Conservation (phyloP, 2,113 vertebrate species). For the Gnathonemus echidnorhynchus region DNA sequence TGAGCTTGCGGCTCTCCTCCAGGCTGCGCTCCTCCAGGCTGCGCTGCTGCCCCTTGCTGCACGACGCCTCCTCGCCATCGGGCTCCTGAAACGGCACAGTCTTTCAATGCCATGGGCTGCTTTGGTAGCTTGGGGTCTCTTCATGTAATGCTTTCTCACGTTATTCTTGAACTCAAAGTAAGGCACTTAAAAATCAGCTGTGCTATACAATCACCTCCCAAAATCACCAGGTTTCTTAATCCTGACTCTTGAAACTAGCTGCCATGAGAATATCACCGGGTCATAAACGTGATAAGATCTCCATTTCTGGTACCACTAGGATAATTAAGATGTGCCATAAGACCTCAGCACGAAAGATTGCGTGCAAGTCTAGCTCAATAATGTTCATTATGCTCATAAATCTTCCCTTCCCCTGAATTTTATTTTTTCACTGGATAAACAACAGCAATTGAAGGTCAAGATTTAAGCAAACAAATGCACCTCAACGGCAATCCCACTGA, state of each 20-base stretch:
- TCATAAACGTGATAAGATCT: neutral
- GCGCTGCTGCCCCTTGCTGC: neutral
- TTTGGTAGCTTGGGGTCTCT: neutral
- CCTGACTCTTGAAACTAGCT: neutral
- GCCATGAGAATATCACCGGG: neutral
- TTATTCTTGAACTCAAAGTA: neutral
- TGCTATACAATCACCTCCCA: neutral
- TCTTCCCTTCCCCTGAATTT: neutral
- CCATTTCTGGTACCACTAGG: neutral
- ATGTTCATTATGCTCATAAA: neutral
- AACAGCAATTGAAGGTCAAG: neutral
- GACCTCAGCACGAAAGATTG: neutral
- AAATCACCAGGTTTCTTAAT: neutral
- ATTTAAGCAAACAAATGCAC: neutral
- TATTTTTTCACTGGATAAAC: neutral
- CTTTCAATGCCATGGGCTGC: neutral
- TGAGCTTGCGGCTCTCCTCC: conserved; percentile 59
- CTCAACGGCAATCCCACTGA: neutral
- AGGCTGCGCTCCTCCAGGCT: conserved; percentile 36
- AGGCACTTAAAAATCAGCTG: neutral
- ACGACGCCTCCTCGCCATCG: conserved; percentile 13
- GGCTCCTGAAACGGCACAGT: conserved; percentile 25
- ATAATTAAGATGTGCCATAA: neutral
- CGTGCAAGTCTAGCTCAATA: neutral
- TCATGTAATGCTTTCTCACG: neutral